These are phyloP conservation scores for Eilema caniola DNA, from an alignment of 2,888 invertebrate genomes.

Conservation along the genomic window DNA sequence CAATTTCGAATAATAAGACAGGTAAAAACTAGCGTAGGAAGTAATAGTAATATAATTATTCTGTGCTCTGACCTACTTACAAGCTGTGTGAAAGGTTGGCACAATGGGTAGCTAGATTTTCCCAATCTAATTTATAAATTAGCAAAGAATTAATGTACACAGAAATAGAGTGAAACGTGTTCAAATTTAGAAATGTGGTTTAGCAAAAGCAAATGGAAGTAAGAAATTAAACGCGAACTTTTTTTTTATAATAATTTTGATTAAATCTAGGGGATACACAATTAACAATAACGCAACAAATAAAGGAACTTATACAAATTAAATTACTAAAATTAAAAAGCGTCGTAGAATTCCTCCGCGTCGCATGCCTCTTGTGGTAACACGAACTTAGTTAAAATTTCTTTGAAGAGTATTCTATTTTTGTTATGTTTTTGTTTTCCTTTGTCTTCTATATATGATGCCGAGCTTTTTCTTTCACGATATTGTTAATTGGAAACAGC, in stretches of 20 bases:
- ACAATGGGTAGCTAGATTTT: background rate
- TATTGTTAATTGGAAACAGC: too few species aligned
- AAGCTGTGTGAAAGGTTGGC: background rate
- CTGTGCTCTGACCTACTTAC: constrained; percentile 14
- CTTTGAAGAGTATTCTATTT: background rate
- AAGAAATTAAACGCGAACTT: background rate
- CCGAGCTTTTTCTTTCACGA: too few species aligned
- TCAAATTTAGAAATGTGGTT: background rate
- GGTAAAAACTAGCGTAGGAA: constrained; percentile 7
- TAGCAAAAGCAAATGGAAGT: background rate
- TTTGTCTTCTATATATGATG: background rate
- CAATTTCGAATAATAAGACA: constrained; percentile 15
- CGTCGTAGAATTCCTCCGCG: too few species aligned
- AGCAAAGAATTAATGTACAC: background rate
- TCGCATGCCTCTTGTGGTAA: too few species aligned
- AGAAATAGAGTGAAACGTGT: background rate
- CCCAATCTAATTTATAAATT: background rate
- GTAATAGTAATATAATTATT: constrained; percentile 22
- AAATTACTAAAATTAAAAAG: too few species aligned
- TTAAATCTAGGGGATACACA: too few species aligned
- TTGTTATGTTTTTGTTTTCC: background rate
- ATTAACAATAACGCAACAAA: too few species aligned
- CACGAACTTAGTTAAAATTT: background rate
- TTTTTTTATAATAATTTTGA: too few species aligned
- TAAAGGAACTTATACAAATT: too few species aligned